Conservation (phyloP, 2,888 invertebrate species). For the Diarsia dahlii region DNA sequence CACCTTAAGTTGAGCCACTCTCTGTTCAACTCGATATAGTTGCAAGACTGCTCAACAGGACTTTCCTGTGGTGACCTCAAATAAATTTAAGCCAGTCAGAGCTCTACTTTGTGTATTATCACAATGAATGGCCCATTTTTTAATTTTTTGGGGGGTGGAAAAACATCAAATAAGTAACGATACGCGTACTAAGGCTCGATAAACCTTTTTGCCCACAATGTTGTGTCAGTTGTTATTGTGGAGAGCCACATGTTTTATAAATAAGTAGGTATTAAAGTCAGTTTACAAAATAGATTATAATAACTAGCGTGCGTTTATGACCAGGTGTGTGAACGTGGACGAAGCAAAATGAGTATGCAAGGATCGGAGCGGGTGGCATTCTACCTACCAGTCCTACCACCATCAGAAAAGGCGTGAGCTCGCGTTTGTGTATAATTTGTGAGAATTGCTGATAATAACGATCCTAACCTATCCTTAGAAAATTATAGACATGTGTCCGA, state of each 20-base stretch:
- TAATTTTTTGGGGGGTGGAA: too few species aligned
- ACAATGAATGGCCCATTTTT: too few species aligned
- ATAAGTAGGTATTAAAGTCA: background rate
- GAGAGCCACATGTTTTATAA: background rate
- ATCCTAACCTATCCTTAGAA: background rate
- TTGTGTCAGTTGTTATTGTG: background rate
- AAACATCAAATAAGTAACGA: background rate
- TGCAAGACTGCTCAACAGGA: too few species aligned
- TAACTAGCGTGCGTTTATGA: conserved; percentile 1
- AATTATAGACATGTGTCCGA: background rate
- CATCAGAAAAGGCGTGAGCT: background rate
- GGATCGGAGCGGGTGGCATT: background rate
- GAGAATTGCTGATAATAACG: background rate
- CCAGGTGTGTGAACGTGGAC: background rate
- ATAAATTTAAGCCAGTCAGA: too few species aligned
- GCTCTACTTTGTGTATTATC: too few species aligned
- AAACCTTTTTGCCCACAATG: background rate
- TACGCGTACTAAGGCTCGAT: background rate
- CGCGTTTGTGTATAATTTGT: background rate
- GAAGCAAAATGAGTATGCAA: background rate
- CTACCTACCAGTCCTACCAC: background rate
- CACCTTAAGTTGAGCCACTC: too few species aligned
- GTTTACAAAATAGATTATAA: background rate
- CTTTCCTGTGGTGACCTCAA: too few species aligned
- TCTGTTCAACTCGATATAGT: too few species aligned